Evolutionary conservation across 1,140 invertebrate species (phyloP).

Genomic region (Nymphalis io): DNA sequence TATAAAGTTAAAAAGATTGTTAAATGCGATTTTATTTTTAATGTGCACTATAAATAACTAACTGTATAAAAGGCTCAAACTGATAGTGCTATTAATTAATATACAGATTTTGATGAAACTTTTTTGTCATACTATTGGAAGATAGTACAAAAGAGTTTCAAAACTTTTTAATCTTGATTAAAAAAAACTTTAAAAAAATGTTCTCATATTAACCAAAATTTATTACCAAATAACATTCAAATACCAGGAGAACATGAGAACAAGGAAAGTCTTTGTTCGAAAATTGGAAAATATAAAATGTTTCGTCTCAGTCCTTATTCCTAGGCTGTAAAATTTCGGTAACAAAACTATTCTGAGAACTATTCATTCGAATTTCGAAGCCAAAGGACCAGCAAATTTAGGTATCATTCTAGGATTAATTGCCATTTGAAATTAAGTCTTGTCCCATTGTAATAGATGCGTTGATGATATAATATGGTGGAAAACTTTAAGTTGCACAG

Average conservation of each 20-base stretch:
- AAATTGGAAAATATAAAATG: constrained; percentile 8
- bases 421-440: constrained; percentile 47
- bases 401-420: constrained; percentile 33
- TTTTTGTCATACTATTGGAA: no score
- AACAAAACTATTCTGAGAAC: constrained; percentile 38
- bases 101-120: no score
- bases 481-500: constrained; percentile 43
- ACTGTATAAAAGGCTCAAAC: no score
- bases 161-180: no score
- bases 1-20: constrained; percentile 9
- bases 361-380: constrained; percentile 39
- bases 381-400: constrained; percentile 24
- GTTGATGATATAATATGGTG: constrained; percentile 32
- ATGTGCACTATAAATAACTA: neutral
- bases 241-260: neutral
- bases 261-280: constrained; percentile 8
- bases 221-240: neutral
- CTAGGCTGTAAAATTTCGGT: constrained; percentile 28
- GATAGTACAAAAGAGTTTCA: no score
- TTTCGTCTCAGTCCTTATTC: constrained; percentile 3
- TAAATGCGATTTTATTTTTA: no score
- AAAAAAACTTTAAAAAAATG: no score
- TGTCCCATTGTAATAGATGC: constrained; percentile 46
- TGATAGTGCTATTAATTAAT: no score
- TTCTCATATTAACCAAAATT: neutral